Evolutionary conservation across 2,113 vertebrate species (phyloP), one percentile per base, ranked within the genome.

Genomic region (Todiramphus chloris): DNA sequence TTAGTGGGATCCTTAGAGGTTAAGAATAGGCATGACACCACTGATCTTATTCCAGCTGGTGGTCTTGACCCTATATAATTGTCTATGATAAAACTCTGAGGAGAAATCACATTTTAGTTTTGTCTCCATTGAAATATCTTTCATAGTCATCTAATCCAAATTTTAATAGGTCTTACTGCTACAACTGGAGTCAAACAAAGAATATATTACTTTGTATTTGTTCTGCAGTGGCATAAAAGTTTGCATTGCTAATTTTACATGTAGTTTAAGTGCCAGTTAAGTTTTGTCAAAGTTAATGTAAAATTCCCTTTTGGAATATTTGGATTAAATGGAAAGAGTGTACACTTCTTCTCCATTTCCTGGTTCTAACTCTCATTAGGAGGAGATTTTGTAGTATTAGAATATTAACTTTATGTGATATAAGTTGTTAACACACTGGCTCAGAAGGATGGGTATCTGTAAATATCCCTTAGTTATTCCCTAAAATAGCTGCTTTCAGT

Each of bases 401-500:
- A 93, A 53, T 43, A 76, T 86, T 83, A 87, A 60, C 27, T 77
- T 94, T 55, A 62, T 27, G 39, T 80, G 25, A 62, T 56, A 69
- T 0, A 23, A 82, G 60, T 70, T 91, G 70, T 84, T 76, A 82
- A 83, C 92, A 41, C 28, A 64, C n/a, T 41, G 87, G 7, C 14
- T 64, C 62, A 44, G 69, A 83, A 82, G 43, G 39, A 16, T 58
- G 48, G 7, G 2, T 41, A 41, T 76, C 74, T 79, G 87, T 95
- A 96, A 95, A 89, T 84, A 87, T 50, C 28, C 51, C n/a, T 37
- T 37, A 58, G 50, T 58, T 90, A 48, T 30, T 84, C 63, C 78
- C 44, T 55, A 67, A 95, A 94, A 81, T 86, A 89, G 64, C 53
- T 87, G 11, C 30, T 51, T 67, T 39, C 5, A 73, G 25, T 63